Conservation (phyloP, 2,797 vertebrate species). For the Acanthurus lineatus region DNA sequence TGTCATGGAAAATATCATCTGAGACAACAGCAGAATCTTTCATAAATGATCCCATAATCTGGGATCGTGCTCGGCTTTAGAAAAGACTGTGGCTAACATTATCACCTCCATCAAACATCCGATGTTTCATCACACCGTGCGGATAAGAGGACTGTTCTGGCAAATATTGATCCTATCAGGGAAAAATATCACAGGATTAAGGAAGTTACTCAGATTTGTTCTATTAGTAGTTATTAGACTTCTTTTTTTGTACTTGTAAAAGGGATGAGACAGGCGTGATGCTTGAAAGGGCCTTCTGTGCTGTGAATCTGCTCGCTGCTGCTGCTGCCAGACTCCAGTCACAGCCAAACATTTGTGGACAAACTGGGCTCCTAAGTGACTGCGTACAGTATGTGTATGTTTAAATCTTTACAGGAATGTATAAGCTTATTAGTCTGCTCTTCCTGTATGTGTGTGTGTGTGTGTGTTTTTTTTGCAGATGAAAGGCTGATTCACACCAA, state of each 20-base stretch:
- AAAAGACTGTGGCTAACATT: constrained; percentile 68
- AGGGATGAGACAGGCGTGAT: constrained; percentile 43
- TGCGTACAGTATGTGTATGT: constrained; percentile 20
- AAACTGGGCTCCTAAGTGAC: constrained; percentile 43
- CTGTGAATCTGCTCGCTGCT: constrained; percentile 61
- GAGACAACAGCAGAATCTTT: constrained; percentile 65
- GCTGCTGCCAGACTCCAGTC: constrained; percentile 53
- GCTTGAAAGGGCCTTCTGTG: constrained; percentile 64
- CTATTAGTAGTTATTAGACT: constrained; percentile 70
- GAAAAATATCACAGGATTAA: constrained; percentile 72
- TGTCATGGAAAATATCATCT: constrained; percentile 64
- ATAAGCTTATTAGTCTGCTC: constrained; percentile 5
- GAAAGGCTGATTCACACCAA: constrained; percentile 63
- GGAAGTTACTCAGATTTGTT: constrained; percentile 69
- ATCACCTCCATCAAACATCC: constrained; percentile 62
- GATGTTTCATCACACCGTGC: constrained; percentile 66
- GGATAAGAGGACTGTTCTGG: constrained; percentile 69
- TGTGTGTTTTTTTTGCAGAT: constrained; percentile 36
- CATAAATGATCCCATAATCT: constrained; percentile 77
- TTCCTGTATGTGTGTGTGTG: constrained; percentile 6
- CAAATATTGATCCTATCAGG: constrained; percentile 78
- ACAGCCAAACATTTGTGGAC: constrained; percentile 59
- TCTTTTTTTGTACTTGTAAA: constrained; percentile 60
- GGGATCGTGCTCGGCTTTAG: constrained; percentile 70
- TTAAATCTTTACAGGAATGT: constrained; percentile 20